phyloP scores from a whole-genome alignment of 2,888 invertebrate genomes.

The Caenorhabditis afra region DNA sequence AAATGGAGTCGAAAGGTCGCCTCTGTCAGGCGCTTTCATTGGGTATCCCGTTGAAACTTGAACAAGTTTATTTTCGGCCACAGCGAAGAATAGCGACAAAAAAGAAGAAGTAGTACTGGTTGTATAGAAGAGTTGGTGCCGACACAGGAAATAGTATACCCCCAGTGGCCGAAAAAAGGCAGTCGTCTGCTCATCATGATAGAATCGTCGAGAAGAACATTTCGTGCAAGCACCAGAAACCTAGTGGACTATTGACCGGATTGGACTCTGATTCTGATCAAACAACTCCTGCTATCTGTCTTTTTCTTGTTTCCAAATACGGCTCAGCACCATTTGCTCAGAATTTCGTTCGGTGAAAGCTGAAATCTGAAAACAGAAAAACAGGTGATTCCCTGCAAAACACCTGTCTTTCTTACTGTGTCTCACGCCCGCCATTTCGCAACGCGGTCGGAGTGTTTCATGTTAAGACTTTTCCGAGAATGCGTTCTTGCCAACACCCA shows the following conservation, averaged over 20 bases:
- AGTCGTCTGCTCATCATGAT: constrained; percentile 15
- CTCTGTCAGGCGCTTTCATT: not conserved
- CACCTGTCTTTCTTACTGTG: constrained; percentile 6
- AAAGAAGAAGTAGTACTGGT: constrained; percentile 34
- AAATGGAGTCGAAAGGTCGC: not conserved
- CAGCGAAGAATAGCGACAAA: constrained; percentile 28
- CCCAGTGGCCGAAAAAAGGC: constrained; percentile 22
- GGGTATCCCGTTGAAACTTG: constrained; percentile 17
- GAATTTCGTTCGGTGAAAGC: too few relatives aligned
- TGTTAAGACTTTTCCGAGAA: constrained; percentile 26
- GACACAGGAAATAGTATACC: constrained; percentile 46
- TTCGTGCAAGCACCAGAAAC: constrained; percentile 9
- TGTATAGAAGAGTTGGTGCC: constrained; percentile 36
- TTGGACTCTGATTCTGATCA: constrained; percentile 15
- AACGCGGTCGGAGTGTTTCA: not conserved
- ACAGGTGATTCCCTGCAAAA: constrained; percentile 15
- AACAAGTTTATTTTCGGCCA: constrained; percentile 30
- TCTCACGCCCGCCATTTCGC: not conserved
- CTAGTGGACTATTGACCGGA: constrained; percentile 16
- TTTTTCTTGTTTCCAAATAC: constrained; percentile 21
- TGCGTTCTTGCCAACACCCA: constrained; percentile 25
- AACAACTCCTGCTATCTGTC: constrained; percentile 9
- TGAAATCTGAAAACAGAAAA: constrained; percentile 11
- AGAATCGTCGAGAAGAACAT: constrained; percentile 23
- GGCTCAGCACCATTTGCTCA: too few relatives aligned